A percentile compares a stretch with the other conserved stretches of the same genome.
phyloP scores from a whole-genome alignment of 2,888 invertebrate genomes.

The Arge pagana region DNA sequence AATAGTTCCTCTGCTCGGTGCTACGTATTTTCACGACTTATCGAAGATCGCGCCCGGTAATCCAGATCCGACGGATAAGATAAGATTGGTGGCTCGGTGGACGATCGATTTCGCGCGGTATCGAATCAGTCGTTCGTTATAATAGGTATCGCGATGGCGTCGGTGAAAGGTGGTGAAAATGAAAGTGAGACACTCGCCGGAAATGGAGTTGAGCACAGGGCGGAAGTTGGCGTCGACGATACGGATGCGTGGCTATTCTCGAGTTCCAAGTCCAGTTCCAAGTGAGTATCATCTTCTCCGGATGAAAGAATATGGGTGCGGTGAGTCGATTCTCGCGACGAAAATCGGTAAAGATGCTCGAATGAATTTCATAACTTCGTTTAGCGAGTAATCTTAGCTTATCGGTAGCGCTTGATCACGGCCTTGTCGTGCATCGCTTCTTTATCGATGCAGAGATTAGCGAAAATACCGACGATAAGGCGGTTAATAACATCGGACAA shows the following conservation, averaged over 20 bases:
- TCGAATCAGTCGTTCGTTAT: not conserved
- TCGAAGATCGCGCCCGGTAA: too few species aligned
- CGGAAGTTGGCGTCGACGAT: conserved; percentile 3
- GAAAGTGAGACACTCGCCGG: conserved; percentile 1
- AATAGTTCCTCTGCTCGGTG: too few species aligned
- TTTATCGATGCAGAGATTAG: too few species aligned
- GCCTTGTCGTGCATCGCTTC: too few species aligned
- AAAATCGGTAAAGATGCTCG: too few species aligned
- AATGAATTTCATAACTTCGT: too few species aligned
- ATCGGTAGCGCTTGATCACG: too few species aligned
- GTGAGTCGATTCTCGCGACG: too few species aligned
- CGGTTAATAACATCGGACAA: too few species aligned
- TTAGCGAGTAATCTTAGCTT: too few species aligned
- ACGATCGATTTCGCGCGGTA: not conserved
- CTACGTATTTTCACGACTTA: too few species aligned
- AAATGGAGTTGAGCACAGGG: not conserved
- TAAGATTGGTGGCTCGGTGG: not conserved
- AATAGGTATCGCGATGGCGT: not conserved
- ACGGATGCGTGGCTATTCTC: conserved; percentile 32
- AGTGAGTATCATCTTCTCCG: conserved; percentile 31
- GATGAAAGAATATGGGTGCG: not conserved
- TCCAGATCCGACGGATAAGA: not conserved
- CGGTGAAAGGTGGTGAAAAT: not conserved
- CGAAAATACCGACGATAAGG: too few species aligned
- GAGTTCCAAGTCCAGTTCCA: conserved; percentile 18